Conservation (phyloP, 92 coral and sea anemone genomes). For the Virgularia gustaviana region DNA sequence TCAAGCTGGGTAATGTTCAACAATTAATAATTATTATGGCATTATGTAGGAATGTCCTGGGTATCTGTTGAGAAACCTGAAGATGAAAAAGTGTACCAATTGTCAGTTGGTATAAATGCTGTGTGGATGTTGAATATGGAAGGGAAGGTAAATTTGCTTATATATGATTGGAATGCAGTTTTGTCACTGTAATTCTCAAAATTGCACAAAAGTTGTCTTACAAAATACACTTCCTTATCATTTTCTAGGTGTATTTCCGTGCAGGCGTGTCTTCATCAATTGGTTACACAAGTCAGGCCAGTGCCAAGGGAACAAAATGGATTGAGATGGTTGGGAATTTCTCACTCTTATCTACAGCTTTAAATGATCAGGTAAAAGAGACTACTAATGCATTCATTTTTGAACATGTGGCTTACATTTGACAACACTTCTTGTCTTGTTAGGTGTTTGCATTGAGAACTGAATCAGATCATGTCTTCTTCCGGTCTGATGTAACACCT, state of each 20-base stretch:
- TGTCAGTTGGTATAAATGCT: conserved; percentile 79
- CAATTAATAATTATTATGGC: background rate
- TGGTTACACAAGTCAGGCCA: conserved; percentile 43
- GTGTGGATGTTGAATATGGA: conserved; percentile 92
- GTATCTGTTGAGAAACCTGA: conserved; percentile 68
- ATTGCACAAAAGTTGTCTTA: too few relatives aligned
- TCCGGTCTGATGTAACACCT: conserved; percentile 84
- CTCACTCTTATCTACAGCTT: conserved; percentile 70
- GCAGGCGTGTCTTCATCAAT: conserved; percentile 63
- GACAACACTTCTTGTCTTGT: background rate
- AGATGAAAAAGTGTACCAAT: conserved; percentile 66
- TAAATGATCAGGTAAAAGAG: conserved; percentile 80
- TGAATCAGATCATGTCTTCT: conserved; percentile 86
- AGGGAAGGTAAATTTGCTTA: conserved; percentile 92
- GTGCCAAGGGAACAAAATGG: conserved; percentile 76
- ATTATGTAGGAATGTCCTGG: conserved; percentile 68
- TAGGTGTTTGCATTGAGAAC: conserved; percentile 91
- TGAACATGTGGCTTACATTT: background rate
- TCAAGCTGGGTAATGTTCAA: too few relatives aligned
- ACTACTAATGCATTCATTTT: background rate
- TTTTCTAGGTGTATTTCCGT: conserved; percentile 76
- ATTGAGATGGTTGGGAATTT: conserved; percentile 95
- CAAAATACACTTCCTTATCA: background rate
- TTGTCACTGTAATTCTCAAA: too few relatives aligned
- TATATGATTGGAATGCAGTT: too few relatives aligned